These are phyloP conservation scores for Alethe castanea DNA, from an alignment of 2,113 vertebrate species.

Conservation along the genomic window DNA sequence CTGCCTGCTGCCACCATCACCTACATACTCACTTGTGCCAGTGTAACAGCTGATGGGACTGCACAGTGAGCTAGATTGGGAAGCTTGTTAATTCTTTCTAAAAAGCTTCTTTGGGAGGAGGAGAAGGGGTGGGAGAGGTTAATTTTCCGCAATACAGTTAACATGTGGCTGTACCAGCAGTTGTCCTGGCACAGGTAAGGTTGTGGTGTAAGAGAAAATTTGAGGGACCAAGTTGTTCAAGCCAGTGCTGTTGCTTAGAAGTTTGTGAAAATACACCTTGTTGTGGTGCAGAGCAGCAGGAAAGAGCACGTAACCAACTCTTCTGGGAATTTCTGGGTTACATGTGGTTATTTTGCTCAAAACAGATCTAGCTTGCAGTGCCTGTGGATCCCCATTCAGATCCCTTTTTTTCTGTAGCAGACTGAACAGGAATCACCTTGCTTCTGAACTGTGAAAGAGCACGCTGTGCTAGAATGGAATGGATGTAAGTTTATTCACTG, in stretches of 20 bases:
- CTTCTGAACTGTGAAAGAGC: background rate
- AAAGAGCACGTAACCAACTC: background rate
- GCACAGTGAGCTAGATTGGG: background rate
- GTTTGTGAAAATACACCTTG: background rate
- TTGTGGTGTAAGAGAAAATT: background rate
- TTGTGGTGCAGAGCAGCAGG: background rate
- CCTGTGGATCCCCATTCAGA: background rate
- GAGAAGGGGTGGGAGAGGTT: background rate
- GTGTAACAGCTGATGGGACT: background rate
- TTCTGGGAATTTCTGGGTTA: background rate
- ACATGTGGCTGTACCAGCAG: fast-evolving
- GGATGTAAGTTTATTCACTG: background rate
- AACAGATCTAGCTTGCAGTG: background rate
- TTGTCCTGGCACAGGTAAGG: background rate
- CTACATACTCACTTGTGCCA: background rate
- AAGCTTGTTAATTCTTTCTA: background rate
- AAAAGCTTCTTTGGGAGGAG: fast-evolving
- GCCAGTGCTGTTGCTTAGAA: background rate
- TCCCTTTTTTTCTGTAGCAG: background rate
- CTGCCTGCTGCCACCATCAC: background rate
- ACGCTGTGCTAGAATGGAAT: background rate
- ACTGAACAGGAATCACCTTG: background rate
- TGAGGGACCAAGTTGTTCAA: background rate
- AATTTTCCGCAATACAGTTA: background rate
- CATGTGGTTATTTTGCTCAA: background rate